Evolutionary conservation across 2,113 vertebrate genomes (phyloP).

Genomic region (Callaeas wilsoni): DNA sequence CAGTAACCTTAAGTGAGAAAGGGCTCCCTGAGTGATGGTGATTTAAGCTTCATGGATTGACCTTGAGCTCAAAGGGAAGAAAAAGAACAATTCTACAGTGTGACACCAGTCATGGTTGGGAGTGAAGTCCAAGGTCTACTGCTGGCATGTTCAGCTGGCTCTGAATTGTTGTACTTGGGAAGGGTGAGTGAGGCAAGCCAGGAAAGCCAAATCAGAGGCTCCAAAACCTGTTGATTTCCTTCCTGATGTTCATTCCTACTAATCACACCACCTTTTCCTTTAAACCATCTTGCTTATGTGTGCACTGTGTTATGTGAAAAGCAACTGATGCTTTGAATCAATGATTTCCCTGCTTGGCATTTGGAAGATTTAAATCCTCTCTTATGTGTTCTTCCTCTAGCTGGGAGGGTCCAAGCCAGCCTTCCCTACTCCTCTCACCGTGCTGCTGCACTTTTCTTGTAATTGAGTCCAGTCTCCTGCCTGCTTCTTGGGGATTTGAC

Average conservation of each 20-base stretch:
- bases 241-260: neutral
- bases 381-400: neutral
- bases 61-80: neutral
- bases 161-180: neutral
- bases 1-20: neutral
- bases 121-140: neutral
- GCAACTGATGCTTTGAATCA: neutral
- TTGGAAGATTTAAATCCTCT: neutral
- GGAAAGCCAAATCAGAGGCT: neutral
- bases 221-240: neutral
- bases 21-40: neutral
- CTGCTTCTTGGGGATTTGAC: neutral
- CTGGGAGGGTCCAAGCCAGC: neutral
- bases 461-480: neutral
- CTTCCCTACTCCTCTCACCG: neutral
- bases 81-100: neutral
- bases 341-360: neutral
- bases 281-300: neutral
- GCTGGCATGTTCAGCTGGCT: neutral
- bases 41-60: neutral
- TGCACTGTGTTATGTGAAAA: neutral
- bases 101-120: neutral
- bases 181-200: neutral
- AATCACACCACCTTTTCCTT: neutral
- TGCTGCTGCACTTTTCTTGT: neutral